A percentile compares a stretch with the other conserved stretches of the same genome.
phyloP scores from a whole-genome alignment of 2,888 invertebrate species.

The Morinoia aosen region DNA sequence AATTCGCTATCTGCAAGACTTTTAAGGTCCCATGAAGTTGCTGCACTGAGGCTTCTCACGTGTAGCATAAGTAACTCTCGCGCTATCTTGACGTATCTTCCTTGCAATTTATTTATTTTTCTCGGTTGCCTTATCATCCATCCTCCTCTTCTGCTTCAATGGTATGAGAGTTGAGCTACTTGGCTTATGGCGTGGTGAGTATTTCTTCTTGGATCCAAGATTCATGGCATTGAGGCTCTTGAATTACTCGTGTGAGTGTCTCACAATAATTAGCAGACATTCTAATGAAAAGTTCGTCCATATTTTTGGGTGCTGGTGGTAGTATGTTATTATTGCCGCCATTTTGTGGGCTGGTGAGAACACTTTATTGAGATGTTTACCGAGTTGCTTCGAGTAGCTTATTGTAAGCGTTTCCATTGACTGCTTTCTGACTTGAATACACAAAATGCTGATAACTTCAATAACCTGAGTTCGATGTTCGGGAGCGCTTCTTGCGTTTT shows the following conservation, averaged over 20 bases:
- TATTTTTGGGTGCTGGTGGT: background rate
- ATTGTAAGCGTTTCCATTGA: background rate
- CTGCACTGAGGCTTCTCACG: background rate
- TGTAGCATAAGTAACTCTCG: conserved; percentile 20
- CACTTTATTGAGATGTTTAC: conserved; percentile 17
- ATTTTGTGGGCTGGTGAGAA: conserved; percentile 4
- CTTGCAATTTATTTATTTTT: background rate
- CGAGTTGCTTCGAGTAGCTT: background rate
- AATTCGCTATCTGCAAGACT: background rate
- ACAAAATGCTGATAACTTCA: background rate
- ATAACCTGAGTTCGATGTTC: background rate
- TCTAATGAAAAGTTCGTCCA: background rate
- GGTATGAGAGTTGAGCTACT: background rate
- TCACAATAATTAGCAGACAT: conserved; percentile 12
- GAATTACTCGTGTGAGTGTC: background rate
- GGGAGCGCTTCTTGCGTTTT: background rate
- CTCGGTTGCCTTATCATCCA: background rate
- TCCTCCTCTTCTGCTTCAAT: background rate
- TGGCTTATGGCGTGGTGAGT: background rate
- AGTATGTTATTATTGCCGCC: conserved; percentile 3
- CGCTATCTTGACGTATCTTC: background rate
- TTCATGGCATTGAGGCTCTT: background rate
- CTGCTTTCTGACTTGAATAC: background rate
- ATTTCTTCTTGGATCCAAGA: background rate
- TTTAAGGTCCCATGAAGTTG: background rate